Base-by-base conservation (phyloP, 2,797 vertebrate genomes). In the Octomys mimax region DNA sequence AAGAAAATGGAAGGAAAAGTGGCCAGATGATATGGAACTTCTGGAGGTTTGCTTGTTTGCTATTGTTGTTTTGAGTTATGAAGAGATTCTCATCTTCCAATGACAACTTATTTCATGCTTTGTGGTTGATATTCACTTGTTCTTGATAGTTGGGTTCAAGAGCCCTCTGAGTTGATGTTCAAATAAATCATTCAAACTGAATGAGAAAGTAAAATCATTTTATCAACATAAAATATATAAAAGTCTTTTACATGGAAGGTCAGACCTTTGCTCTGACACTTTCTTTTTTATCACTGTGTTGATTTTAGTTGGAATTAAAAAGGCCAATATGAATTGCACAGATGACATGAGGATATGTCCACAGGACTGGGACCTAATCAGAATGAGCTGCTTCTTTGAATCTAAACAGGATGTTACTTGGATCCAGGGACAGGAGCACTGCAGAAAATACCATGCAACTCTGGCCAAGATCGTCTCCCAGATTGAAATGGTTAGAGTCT, bases 401-500 rank as follows among this genome's bases (percentile, higher is more conserved):
- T 73, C 73, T 77, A n/a, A 92, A 42, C 6, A 31, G 12, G 52
- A 75, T 87, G 54, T 22, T 26, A 26, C 66, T 42, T 96, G 95
- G 97, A 3, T 5, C 10, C 19, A 31, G 9, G 18, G 80, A 49
- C 62, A 86, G 6, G 39, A n/a, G 61, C n/a, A 6, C 26, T 98
- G 96, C 49, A 26, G 1, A n/a, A 0, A 6, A 22, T 19, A 68
- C 39, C 1, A 7, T 26, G 85, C 39, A 79, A 73, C 54, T 64
- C 85, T 98, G 57, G 68, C 94, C 49, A 90, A 54, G 31, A 33
- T 97, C 68, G 5, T 0, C 66, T 39, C 46, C 13, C 10, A 18
- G 36, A 39, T 19, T 14, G 92, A 97, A 94, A 49, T 75, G 93
- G 95, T 97, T 87, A 96, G 94, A 86, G 77, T 62, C 33, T 42